Evolutionary conservation across 2,888 invertebrate genomes (phyloP).

Genomic region (Syrista parreyssii): DNA sequence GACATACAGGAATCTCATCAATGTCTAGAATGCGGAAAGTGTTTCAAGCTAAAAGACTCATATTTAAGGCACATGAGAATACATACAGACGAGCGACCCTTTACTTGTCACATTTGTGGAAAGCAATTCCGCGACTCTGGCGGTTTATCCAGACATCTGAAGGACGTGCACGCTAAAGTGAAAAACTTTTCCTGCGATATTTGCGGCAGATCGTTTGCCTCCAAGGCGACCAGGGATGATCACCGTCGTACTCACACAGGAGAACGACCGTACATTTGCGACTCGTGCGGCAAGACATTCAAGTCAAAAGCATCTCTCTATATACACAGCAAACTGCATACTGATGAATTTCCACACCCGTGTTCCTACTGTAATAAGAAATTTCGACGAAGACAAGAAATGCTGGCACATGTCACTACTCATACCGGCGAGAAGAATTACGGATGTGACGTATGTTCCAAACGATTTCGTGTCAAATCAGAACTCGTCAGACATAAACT

Average conservation of each 20-base stretch:
- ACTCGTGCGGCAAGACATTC: slow-evolving; percentile 67
- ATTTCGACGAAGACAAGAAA: slow-evolving; percentile 70
- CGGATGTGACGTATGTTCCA: slow-evolving; percentile 68
- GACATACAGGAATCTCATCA: slow-evolving; percentile 50
- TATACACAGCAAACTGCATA: slow-evolving; percentile 67
- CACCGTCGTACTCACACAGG: slow-evolving; percentile 62
- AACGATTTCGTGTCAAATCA: slow-evolving; percentile 70
- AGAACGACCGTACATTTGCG: slow-evolving; percentile 63
- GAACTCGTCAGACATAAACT: slow-evolving; percentile 71
- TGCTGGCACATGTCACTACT: slow-evolving; percentile 68
- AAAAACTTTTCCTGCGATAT: slow-evolving; percentile 60
- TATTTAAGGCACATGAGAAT: slow-evolving; percentile 68
- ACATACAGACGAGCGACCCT: slow-evolving; percentile 61
- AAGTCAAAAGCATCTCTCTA: slow-evolving; percentile 66
- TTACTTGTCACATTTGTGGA: slow-evolving; percentile 64
- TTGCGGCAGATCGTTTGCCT: slow-evolving; percentile 58
- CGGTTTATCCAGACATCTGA: slow-evolving; percentile 59
- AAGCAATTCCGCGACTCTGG: slow-evolving; percentile 63
- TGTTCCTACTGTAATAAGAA: slow-evolving; percentile 69
- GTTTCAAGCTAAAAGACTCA: slow-evolving; percentile 68
- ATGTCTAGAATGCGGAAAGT: slow-evolving; percentile 68
- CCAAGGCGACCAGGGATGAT: slow-evolving; percentile 61
- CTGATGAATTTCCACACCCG: slow-evolving; percentile 63
- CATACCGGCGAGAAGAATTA: slow-evolving; percentile 71
- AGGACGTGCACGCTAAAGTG: slow-evolving; percentile 59